Conservation (phyloP, 1,140 invertebrate species). For the Drosophila sechellia region DNA sequence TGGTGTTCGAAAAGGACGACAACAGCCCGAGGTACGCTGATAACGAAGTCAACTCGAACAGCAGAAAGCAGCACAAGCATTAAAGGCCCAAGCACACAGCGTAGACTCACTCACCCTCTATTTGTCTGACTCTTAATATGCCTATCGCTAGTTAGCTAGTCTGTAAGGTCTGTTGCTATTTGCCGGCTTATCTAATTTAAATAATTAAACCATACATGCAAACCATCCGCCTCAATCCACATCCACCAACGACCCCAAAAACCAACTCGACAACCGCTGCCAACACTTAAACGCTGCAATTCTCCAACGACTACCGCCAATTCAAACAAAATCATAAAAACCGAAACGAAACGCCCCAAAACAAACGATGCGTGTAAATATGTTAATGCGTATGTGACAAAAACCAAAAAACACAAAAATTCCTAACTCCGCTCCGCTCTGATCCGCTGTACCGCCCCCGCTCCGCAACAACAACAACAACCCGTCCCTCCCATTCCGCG, state of each 20-base stretch:
- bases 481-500: conserved; percentile 21
- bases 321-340: conserved; percentile 72
- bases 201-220: conserved; percentile 81
- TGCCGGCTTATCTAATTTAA: conserved; percentile 79
- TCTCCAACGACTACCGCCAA: conserved; percentile 32
- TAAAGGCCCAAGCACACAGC: conserved; percentile 54
- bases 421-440: conserved; percentile 34
- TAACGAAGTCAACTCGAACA: conserved; percentile 75
- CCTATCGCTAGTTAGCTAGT: conserved; percentile 69
- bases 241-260: conserved; percentile 70
- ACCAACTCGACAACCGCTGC: conserved; percentile 28
- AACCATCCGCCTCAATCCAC: conserved; percentile 69
- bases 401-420: conserved; percentile 15
- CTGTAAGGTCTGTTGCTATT: conserved; percentile 74
- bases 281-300: conserved; percentile 25
- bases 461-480: conserved; percentile 3
- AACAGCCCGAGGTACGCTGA: conserved; percentile 84
- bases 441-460: conserved; percentile 31
- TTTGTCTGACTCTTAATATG: conserved; percentile 53
- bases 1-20: conserved; percentile 81
- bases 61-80: conserved; percentile 78
- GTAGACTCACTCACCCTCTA: conserved; percentile 56
- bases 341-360: conserved; percentile 36
- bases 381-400: conserved; percentile 54
- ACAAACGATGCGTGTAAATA: conserved; percentile 58